phyloP scores from a whole-genome alignment of 2,888 invertebrate species.

The Dasysyrphus albostriatus region DNA sequence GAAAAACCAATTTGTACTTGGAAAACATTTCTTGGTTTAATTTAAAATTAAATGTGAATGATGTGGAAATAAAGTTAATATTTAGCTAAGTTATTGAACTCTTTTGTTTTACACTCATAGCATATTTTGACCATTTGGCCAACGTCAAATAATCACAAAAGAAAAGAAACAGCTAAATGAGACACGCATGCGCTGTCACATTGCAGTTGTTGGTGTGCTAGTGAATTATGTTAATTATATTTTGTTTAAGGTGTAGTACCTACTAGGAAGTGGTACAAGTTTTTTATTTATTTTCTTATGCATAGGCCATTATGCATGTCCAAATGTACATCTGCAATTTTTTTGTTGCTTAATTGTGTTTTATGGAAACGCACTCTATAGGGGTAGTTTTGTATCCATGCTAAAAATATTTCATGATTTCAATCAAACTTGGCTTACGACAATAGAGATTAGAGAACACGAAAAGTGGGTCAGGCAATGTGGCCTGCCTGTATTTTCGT shows the following conservation, averaged over 20 bases:
- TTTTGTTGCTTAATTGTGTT: too few species aligned
- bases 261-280: not conserved
- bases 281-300: too few species aligned
- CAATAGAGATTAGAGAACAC: too few species aligned
- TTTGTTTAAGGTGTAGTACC: constrained; percentile 19
- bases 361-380: too few species aligned
- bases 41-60: not conserved
- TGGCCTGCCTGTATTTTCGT: too few species aligned
- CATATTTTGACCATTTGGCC: constrained; percentile 43
- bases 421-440: too few species aligned
- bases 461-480: too few species aligned
- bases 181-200: constrained; percentile 32
- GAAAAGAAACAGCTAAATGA: constrained; percentile 9
- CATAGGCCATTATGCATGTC: too few species aligned
- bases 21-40: constrained; percentile 36
- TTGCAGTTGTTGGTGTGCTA: not conserved
- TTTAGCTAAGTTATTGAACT: constrained; percentile 40
- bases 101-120: constrained; percentile 45
- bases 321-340: too few species aligned
- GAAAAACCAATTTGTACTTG: constrained; percentile 63
- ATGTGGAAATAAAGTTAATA: constrained; percentile 22
- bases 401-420: too few species aligned
- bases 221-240: constrained; percentile 10
- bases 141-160: constrained; percentile 23
- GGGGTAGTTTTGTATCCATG: too few species aligned